Evolutionary conservation across 2,797 vertebrate genomes (phyloP).

Genomic region (Fringilla coelebs): DNA sequence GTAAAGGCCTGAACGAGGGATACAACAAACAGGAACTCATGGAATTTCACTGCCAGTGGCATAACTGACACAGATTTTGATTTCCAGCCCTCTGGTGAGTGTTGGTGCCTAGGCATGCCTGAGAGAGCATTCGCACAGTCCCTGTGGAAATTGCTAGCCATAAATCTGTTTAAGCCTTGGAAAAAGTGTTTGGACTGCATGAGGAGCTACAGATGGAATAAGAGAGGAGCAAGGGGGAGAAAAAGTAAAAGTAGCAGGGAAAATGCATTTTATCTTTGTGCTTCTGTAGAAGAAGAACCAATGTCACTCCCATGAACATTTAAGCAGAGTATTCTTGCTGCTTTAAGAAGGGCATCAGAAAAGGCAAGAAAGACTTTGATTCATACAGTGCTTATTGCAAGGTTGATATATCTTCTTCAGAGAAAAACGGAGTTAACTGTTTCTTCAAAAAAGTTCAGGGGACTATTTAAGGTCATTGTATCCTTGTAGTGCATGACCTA

Average conservation of each 20-base stretch:
- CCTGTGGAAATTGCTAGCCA: neutral
- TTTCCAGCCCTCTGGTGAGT: neutral
- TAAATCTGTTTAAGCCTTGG: slow-evolving; percentile 18
- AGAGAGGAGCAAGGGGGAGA: neutral
- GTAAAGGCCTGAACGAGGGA: neutral
- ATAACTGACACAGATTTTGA: neutral
- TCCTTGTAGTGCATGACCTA: neutral
- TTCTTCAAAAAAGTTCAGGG: neutral
- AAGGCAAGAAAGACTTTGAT: neutral
- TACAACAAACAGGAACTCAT: neutral
- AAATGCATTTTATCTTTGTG: neutral
- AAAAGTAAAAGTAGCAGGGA: neutral
- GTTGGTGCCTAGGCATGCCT: neutral
- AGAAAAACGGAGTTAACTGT: neutral
- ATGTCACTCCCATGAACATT: neutral
- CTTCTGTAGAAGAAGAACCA: neutral
- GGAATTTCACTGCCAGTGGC: neutral
- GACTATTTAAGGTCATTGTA: neutral
- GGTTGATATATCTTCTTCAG: neutral
- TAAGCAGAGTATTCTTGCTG: neutral
- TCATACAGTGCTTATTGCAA: neutral
- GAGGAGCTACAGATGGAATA: neutral
- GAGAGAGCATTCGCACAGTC: neutral
- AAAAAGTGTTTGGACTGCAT: neutral
- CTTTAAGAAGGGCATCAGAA: neutral